phyloP scores from a whole-genome alignment of 1,140 invertebrate genomes.

The Bombus impatiens region DNA sequence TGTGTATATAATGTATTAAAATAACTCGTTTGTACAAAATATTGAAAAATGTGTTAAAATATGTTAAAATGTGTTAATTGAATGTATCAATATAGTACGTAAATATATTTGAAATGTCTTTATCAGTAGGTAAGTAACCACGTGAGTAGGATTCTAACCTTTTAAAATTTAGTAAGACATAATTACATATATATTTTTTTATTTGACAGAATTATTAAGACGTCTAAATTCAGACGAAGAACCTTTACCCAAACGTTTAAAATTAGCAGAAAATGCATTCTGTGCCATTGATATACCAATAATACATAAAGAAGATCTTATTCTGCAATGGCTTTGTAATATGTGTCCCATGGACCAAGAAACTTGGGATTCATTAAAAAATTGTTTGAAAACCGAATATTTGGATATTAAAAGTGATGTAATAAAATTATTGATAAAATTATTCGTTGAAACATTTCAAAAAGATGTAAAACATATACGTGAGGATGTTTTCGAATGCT shows the following conservation, averaged over 20 bases:
- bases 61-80: background rate
- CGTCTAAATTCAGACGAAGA: constrained; percentile 59
- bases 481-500: constrained; percentile 53
- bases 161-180: background rate
- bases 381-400: constrained; percentile 59
- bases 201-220: constrained; percentile 62
- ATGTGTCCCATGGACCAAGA: constrained; percentile 14
- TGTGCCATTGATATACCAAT: constrained; percentile 63
- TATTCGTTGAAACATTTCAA: constrained; percentile 57
- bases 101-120: constrained; percentile 36
- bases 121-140: constrained; percentile 61
- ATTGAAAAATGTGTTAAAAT: background rate
- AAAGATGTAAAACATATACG: constrained; percentile 6
- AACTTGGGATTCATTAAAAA: constrained; percentile 63
- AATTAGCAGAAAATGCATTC: constrained; percentile 75
- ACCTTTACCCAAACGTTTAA: constrained; percentile 72
- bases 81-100: background rate
- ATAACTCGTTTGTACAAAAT: background rate
- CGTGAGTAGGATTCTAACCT: constrained; percentile 4
- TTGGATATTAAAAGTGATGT: constrained; percentile 58
- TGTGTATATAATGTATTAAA: background rate
- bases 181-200: background rate
- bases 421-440: constrained; percentile 62
- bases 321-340: constrained; percentile 71
- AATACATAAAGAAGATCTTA: constrained; percentile 65